phyloP scores from a whole-genome alignment of 2,113 vertebrate species.

The Lagopus leucura region DNA sequence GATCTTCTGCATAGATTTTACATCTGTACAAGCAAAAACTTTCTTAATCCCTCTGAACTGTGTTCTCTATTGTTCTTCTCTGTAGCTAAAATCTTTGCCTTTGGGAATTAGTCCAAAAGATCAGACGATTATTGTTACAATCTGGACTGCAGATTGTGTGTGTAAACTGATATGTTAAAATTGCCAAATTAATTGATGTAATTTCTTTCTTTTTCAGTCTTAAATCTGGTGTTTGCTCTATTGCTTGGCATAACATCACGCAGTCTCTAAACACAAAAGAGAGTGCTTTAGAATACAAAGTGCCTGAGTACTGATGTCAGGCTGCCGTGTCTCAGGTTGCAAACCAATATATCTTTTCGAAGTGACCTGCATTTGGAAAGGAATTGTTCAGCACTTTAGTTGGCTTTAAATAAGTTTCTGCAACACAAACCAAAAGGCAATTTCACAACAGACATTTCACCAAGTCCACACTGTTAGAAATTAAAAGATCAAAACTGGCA shows the following conservation, averaged over 20 bases:
- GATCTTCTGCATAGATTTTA: conserved; percentile 28
- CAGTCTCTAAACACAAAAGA: neutral
- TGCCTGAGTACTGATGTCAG: neutral
- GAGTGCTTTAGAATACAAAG: conserved; percentile 12
- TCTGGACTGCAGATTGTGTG: neutral
- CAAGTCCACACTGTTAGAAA: neutral
- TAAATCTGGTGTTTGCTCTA: neutral
- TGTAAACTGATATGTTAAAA: conserved; percentile 34
- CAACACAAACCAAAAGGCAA: neutral
- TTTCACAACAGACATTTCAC: neutral
- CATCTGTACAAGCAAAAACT: conserved; percentile 35
- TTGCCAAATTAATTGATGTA: conserved; percentile 17
- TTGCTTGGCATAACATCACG: neutral
- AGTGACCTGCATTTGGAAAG: neutral
- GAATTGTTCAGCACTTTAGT: neutral
- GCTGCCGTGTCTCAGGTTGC: neutral
- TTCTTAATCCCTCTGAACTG: conserved; percentile 33
- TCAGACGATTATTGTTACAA: conserved; percentile 24
- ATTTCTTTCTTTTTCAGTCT: conserved; percentile 6
- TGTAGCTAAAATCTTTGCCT: neutral
- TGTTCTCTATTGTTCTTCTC: conserved; percentile 27
- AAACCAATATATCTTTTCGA: conserved; percentile 28
- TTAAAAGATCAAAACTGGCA: neutral
- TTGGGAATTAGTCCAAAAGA: conserved; percentile 60
- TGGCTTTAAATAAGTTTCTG: neutral